Evolutionary conservation across 30 jellyfish, hydroid and myxozoan species (phyloP).

Genomic region (Aurelia aurita): DNA sequence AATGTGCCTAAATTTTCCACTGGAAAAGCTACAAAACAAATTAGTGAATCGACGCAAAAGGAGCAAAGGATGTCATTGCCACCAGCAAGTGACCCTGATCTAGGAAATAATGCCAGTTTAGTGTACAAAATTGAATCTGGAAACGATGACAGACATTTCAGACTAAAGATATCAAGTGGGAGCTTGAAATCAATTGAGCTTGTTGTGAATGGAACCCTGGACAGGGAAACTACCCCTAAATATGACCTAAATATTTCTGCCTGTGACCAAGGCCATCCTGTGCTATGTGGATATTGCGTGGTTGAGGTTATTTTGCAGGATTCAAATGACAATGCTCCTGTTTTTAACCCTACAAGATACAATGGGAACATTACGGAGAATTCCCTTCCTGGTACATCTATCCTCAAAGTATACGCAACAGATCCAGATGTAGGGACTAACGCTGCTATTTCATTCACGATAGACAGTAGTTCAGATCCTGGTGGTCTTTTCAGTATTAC

Average conservation of each 20-base stretch:
- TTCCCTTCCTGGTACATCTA: slow-evolving; percentile 48
- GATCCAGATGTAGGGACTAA: slow-evolving; percentile 89
- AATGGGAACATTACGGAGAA: slow-evolving; percentile 77
- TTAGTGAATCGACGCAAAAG: slow-evolving; percentile 58
- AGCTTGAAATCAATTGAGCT: slow-evolving; percentile 41
- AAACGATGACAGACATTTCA: slow-evolving; percentile 41
- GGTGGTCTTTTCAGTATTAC: slow-evolving; percentile 35
- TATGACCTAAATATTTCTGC: slow-evolving; percentile 69
- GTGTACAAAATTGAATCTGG: slow-evolving; percentile 72
- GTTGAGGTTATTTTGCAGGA: slow-evolving; percentile 63
- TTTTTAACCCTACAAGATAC: slow-evolving; percentile 73
- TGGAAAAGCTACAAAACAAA: background rate
- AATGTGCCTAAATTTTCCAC: slow-evolving; percentile 69
- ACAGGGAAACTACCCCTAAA: slow-evolving; percentile 68
- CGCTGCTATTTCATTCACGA: slow-evolving; percentile 65
- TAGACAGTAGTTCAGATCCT: slow-evolving; percentile 58
- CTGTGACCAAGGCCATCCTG: slow-evolving; percentile 80
- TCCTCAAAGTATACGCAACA: slow-evolving; percentile 68
- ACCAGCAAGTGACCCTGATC: slow-evolving; percentile 75
- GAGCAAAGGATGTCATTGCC: slow-evolving; percentile 40
- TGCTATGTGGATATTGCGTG: slow-evolving; percentile 71
- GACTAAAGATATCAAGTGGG: slow-evolving; percentile 3
- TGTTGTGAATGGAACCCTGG: slow-evolving; percentile 55
- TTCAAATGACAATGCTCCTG: slow-evolving; percentile 93
- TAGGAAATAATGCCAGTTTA: slow-evolving; percentile 68